Evolutionary conservation across 2,797 vertebrate genomes (phyloP).

Genomic region (Coluber constrictor): DNA sequence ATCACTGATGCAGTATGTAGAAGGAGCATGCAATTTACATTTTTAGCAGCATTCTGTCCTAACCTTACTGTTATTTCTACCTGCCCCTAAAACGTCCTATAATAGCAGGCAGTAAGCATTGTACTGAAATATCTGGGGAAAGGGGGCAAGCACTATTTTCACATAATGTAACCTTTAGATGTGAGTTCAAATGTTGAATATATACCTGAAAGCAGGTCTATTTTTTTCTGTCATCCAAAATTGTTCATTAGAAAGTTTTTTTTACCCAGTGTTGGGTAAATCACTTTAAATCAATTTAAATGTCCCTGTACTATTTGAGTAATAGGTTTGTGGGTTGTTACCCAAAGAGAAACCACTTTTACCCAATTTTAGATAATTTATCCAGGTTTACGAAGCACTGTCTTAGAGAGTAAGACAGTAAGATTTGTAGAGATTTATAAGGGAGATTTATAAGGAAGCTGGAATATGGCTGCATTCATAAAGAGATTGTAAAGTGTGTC

Average conservation of each 20-base stretch:
- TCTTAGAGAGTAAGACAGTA: neutral
- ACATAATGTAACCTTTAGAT: neutral
- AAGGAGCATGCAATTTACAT: neutral
- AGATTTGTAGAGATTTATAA: slow-evolving; percentile 31
- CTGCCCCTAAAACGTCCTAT: neutral
- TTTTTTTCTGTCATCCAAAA: neutral
- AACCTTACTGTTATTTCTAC: neutral
- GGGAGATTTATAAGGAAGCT: slow-evolving; percentile 50
- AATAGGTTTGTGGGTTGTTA: neutral
- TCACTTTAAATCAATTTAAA: neutral
- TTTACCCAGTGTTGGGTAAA: neutral
- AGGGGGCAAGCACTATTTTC: neutral
- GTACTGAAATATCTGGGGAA: neutral
- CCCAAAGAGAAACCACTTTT: neutral
- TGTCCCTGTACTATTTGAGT: neutral
- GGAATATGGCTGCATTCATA: slow-evolving; percentile 41
- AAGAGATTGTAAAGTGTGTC: slow-evolving; percentile 20
- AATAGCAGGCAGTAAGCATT: neutral
- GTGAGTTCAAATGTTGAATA: neutral
- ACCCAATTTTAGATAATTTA: neutral
- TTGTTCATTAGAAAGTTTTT: neutral
- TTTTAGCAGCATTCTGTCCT: neutral
- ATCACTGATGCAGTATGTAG: neutral
- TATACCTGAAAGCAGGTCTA: neutral
- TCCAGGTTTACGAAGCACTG: neutral